Conservation (phyloP, 2,888 invertebrate genomes). For the Agrilus biguttatus region DNA sequence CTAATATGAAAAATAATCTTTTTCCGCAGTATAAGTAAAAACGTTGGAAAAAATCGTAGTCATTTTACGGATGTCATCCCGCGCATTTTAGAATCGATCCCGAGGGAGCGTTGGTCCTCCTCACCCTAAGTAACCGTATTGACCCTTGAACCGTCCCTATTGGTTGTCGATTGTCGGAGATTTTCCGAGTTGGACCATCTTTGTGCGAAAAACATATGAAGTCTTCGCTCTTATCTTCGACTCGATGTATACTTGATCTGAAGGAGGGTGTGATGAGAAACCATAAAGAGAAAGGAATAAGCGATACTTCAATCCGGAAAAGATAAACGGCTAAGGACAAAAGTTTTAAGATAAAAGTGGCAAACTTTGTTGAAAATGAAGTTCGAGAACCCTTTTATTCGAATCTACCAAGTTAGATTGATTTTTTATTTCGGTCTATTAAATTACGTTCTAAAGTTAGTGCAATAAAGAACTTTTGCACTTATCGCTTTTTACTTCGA, state of each 20-base stretch:
- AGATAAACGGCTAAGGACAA: slow-evolving; percentile 6
- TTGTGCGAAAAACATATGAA: slow-evolving; percentile 8
- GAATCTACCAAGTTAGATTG: slow-evolving; percentile 3
- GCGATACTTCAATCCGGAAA: slow-evolving; percentile 4
- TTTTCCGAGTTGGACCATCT: slow-evolving; percentile 6
- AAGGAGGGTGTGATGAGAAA: slow-evolving; percentile 2
- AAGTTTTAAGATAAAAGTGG: slow-evolving; percentile 5
- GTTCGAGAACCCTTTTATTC: slow-evolving; percentile 4
- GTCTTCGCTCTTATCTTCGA: slow-evolving; percentile 1
- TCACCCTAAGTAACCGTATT: slow-evolving; percentile 7
- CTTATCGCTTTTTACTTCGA: too few species aligned
- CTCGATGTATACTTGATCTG: background rate
- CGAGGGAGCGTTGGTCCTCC: background rate
- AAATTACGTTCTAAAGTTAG: background rate
- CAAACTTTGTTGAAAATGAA: slow-evolving; percentile 7
- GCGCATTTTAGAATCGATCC: too few species aligned
- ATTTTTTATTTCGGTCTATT: slow-evolving; percentile 5
- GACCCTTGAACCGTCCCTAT: too few species aligned
- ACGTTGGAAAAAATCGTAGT: too few species aligned
- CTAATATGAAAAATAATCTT: too few species aligned
- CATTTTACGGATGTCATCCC: too few species aligned
- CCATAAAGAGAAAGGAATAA: background rate
- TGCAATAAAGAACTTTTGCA: too few species aligned
- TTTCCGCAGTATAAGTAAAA: too few species aligned
- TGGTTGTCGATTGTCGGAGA: slow-evolving; percentile 11